Conservation (phyloP, 2,888 invertebrate species). For the Drosophila aldrichi region DNA sequence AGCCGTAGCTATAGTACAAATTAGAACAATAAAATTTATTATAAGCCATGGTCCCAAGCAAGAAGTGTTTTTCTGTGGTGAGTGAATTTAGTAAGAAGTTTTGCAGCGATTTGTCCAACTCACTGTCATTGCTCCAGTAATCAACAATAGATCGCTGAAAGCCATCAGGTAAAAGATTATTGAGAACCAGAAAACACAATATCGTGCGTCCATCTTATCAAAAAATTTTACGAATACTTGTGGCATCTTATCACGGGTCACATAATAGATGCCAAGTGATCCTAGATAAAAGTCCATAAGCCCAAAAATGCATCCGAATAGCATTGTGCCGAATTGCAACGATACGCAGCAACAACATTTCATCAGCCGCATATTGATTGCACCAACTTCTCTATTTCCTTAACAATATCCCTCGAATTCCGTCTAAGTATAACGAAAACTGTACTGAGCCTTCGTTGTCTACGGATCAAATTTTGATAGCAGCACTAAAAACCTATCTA, state of each 20-base stretch:
- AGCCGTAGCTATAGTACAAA: constrained; percentile 39
- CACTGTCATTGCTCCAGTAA: constrained; percentile 39
- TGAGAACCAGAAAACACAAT: constrained; percentile 21
- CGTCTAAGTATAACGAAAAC: background rate
- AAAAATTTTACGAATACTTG: constrained; percentile 15
- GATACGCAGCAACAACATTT: constrained; percentile 39
- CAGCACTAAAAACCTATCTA: background rate
- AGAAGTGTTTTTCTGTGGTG: constrained; percentile 13
- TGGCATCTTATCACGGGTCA: background rate
- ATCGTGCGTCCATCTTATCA: constrained; percentile 23
- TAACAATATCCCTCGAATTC: background rate
- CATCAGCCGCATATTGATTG: constrained; percentile 23
- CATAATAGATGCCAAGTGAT: background rate
- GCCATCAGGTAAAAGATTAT: constrained; percentile 11
- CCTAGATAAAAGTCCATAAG: constrained; percentile 16
- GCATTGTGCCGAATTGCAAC: constrained; percentile 27
- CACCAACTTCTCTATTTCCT: background rate
- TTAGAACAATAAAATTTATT: constrained; percentile 30
- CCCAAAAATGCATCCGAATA: constrained; percentile 15
- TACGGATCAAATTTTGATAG: background rate
- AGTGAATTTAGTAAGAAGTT: background rate
- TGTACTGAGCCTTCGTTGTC: background rate
- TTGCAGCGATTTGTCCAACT: constrained; percentile 1
- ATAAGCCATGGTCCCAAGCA: constrained; percentile 40
- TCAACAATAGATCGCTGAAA: constrained; percentile 18